Evolutionary conservation across 2,113 vertebrate genomes (phyloP).

Genomic region (Centrocercus urophasianus): DNA sequence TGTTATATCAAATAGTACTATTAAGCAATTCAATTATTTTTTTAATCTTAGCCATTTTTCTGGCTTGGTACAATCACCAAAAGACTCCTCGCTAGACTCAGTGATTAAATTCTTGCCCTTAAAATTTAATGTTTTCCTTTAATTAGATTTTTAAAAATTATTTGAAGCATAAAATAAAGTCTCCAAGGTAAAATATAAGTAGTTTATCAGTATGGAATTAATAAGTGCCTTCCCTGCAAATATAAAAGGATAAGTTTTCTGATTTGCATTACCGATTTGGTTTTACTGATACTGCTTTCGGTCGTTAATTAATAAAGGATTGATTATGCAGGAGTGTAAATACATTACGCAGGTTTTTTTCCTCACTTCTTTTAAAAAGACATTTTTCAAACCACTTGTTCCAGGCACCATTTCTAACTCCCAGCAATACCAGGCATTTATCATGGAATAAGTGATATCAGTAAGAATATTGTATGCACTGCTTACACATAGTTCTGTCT

Average conservation of each 20-base stretch:
- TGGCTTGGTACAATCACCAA: not conserved
- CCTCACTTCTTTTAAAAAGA: not conserved
- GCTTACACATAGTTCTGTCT: not conserved
- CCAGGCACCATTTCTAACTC: not conserved
- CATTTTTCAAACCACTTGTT: not conserved
- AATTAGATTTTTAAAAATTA: not conserved
- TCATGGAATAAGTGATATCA: not conserved
- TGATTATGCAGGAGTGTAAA: not conserved
- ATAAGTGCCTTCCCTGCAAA: not conserved
- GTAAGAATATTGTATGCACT: not conserved
- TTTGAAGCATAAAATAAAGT: not conserved
- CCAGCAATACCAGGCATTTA: not conserved
- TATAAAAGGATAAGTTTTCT: not conserved
- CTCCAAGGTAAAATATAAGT: not conserved
- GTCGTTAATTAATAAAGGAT: not conserved
- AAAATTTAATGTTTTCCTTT: not conserved
- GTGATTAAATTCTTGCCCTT: not conserved
- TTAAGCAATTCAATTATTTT: conserved; percentile 7
- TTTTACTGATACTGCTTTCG: not conserved
- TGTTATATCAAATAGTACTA: not conserved
- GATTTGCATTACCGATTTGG: not conserved
- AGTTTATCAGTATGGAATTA: not conserved
- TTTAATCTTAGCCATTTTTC: not conserved
- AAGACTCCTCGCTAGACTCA: not conserved
- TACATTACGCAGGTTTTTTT: not conserved